These are phyloP conservation scores for Lampris incognitus DNA, from an alignment of 2,113 vertebrate species.

Conservation along the genomic window DNA sequence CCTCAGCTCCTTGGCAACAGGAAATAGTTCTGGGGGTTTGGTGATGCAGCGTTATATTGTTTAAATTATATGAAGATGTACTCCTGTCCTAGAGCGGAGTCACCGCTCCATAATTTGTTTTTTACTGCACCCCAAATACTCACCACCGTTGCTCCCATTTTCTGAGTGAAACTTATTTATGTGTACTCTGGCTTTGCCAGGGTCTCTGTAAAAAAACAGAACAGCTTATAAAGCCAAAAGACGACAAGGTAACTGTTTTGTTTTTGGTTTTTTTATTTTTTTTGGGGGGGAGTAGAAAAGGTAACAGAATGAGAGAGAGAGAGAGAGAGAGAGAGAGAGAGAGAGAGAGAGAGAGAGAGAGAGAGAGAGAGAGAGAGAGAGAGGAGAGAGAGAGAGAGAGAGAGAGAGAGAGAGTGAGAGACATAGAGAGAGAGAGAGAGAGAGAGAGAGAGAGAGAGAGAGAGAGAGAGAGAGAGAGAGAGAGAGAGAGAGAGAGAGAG, in stretches of 20 bases:
- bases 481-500: neutral
- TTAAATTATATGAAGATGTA: slow-evolving; percentile 73
- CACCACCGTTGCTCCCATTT: slow-evolving; percentile 65
- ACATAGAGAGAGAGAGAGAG: neutral
- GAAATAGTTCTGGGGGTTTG: slow-evolving; percentile 78
- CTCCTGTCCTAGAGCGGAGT: slow-evolving; percentile 68
- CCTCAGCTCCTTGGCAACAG: slow-evolving; percentile 64
- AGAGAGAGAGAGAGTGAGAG: neutral
- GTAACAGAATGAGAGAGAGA: slow-evolving; percentile 6
- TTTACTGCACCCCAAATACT: slow-evolving; percentile 73
- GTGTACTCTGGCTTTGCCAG: slow-evolving; percentile 61
- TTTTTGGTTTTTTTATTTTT: too few relatives aligned
- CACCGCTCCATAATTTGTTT: slow-evolving; percentile 72
- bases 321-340: slow-evolving; percentile 46
- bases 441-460: neutral
- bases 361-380: slow-evolving; percentile 48
- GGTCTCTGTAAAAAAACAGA: slow-evolving; percentile 50
- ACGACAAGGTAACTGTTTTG: slow-evolving; percentile 53
- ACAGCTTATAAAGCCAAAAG: slow-evolving; percentile 58
- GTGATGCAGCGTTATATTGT: slow-evolving; percentile 58
- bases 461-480: slow-evolving; percentile 16
- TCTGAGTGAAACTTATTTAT: slow-evolving; percentile 78
- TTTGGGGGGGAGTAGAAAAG: neutral
- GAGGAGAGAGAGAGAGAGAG: too few relatives aligned
- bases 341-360: slow-evolving; percentile 48